Evolutionary conservation across 1,140 invertebrate species (phyloP), one percentile per base, ranked within the genome.

Genomic region (Zaprionus africanus): DNA sequence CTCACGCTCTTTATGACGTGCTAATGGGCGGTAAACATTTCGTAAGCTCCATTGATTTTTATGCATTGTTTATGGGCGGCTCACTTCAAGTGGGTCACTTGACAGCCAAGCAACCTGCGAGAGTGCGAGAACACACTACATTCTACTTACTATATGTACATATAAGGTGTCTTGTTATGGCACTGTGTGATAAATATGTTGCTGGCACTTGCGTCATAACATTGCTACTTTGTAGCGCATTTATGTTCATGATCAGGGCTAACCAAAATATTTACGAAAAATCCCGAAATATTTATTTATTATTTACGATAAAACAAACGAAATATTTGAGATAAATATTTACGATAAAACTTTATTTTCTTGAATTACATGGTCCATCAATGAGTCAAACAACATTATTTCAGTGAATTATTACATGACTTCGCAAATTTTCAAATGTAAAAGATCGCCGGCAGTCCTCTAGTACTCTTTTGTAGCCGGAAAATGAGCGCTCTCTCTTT

Each of bases 11-110:
- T 61, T 77, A 87, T 68, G 83, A 83, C 61, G 80, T 87, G 83
- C 81, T 88, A 87, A 87, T 87, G 84, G 83, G 83, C 83, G 84
- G 83, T 87, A 88, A 87, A 87, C 82, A 87, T 88, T 78, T 83
- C 62, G 68, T 81, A 87, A 88, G 83, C 83, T 87, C 66, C 83
- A 87, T 87, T 88, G 83, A 87, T 83, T 87, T 82, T 78, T 79
- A 64, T 70, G 79, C 76, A 79, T 66, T 64, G 49, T 54, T 60
- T 62, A 43, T 11, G 51, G 79, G 79, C 57, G 46, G 63, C 54
- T 66, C 58, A 63, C 43, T 62, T 82, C 73, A 86, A 87, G 73
- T 88, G 83, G 83, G 77, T 77, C 83, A 87, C 78, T 73, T 49
- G 58, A 76, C 57, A 68, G 56, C 19, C 38, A 2, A 6, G 41